A percentile compares a stretch with the other conserved stretches of the same genome.
Evolutionary conservation across 2,113 vertebrate species (phyloP).

Genomic region (Azemiops feae): DNA sequence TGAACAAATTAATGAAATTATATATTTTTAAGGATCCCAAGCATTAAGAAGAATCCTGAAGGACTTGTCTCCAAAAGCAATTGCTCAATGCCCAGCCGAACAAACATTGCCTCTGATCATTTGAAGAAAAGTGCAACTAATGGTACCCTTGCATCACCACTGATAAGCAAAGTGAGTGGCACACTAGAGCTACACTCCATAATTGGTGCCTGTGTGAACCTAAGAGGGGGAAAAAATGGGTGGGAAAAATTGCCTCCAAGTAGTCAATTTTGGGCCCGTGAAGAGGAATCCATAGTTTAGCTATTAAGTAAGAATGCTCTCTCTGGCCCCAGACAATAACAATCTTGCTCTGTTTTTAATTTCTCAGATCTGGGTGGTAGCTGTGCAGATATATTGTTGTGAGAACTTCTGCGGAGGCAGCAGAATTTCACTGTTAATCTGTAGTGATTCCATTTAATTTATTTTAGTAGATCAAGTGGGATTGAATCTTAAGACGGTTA

Average conservation of each 20-base stretch:
- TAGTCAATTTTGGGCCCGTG: neutral
- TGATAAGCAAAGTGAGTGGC: conserved; percentile 71
- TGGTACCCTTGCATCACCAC: conserved; percentile 67
- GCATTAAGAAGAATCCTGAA: conserved; percentile 76
- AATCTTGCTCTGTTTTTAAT: neutral
- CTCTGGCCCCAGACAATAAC: neutral
- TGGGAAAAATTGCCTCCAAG: neutral
- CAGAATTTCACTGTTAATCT: neutral
- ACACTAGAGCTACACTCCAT: neutral
- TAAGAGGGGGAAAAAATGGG: neutral
- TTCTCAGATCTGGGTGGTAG: neutral
- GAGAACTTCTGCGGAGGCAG: neutral
- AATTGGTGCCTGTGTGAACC: neutral
- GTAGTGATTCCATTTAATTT: neutral
- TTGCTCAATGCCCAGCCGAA: conserved; percentile 57
- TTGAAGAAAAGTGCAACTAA: conserved; percentile 71
- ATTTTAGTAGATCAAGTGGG: neutral
- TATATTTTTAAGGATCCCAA: conserved; percentile 74
- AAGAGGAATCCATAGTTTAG: neutral
- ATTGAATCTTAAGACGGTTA: neutral
- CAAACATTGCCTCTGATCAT: conserved; percentile 53
- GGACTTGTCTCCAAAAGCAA: conserved; percentile 62
- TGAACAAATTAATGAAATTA: neutral
- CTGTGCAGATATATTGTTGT: neutral
- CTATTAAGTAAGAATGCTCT: neutral